These are phyloP conservation scores for Drosophila macrospina DNA, from an alignment of 2,888 invertebrate species.

Conservation along the genomic window DNA sequence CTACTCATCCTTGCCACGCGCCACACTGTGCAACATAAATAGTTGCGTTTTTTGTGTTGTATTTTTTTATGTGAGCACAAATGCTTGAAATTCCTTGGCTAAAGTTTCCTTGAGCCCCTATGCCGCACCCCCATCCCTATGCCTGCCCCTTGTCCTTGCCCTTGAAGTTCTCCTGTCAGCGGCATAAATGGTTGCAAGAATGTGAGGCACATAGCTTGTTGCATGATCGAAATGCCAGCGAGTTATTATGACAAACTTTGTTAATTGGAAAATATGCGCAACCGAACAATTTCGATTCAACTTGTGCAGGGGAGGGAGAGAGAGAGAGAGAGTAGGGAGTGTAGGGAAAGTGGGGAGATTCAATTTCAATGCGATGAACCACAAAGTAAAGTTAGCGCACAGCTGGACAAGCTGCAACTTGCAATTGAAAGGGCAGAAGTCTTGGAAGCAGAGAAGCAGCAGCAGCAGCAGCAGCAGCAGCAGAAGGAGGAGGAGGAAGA, in stretches of 20 bases:
- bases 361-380: conserved; percentile 21
- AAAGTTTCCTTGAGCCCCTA: conserved; percentile 45
- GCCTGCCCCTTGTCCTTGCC: background rate
- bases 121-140: background rate
- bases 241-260: conserved; percentile 80
- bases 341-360: background rate
- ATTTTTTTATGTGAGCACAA: conserved; percentile 47
- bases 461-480: background rate
- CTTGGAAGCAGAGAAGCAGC: background rate
- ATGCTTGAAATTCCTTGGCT: conserved; percentile 69
- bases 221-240: conserved; percentile 73
- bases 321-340: background rate
- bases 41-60: conserved; percentile 66
- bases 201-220: conserved; percentile 69
- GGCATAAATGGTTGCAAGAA: conserved; percentile 70
- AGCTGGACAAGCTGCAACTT: conserved; percentile 4
- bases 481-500: background rate
- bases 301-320: background rate
- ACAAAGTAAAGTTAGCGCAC: conserved; percentile 5
- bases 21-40: conserved; percentile 73
- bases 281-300: conserved; percentile 50
- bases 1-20: conserved; percentile 3
- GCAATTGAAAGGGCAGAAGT: background rate
- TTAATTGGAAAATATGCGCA: conserved; percentile 77
- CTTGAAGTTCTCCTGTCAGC: conserved; percentile 32